Percentiles rank a stretch among this genome's conserved stretches.
phyloP scores from a whole-genome alignment of 2,888 invertebrate species.

The Stenoptilia bipunctidactyla region DNA sequence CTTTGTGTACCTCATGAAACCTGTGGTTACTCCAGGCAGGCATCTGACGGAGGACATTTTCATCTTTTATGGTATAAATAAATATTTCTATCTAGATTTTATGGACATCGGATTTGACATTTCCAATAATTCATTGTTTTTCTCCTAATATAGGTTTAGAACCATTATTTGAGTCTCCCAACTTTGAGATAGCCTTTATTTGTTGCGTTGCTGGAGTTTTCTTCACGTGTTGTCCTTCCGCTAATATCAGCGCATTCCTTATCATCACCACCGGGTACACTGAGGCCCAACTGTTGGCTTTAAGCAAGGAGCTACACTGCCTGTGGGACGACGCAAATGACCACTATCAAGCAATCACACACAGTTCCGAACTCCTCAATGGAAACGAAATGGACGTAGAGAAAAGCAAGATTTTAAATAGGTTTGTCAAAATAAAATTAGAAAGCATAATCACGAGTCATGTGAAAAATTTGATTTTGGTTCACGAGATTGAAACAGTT shows the following conservation, averaged over 20 bases:
- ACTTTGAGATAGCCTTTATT: constrained; percentile 30
- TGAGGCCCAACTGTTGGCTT: constrained; percentile 35
- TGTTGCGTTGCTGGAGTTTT: constrained; percentile 16
- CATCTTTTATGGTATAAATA: not conserved
- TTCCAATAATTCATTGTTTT: too few relatives aligned
- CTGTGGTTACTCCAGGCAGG: constrained; percentile 13
- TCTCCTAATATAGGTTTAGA: constrained; percentile 30
- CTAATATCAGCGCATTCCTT: constrained; percentile 28
- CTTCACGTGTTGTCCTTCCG: constrained; percentile 25
- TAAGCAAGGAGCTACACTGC: constrained; percentile 29
- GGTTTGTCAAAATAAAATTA: constrained; percentile 17
- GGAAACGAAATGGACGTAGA: too few relatives aligned
- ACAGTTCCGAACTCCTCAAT: constrained; percentile 5
- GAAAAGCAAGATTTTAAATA: constrained; percentile 16
- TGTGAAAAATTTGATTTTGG: constrained; percentile 18
- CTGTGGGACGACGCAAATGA: constrained; percentile 29
- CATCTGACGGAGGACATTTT: constrained; percentile 15
- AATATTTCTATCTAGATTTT: too few relatives aligned
- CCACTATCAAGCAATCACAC: not conserved
- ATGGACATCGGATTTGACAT: too few relatives aligned
- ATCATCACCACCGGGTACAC: constrained; percentile 32
- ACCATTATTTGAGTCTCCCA: constrained; percentile 34
- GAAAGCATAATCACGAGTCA: constrained; percentile 22
- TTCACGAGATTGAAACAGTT: constrained; percentile 22
- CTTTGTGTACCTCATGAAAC: constrained; percentile 11